Evolutionary conservation across 2,113 vertebrate species (phyloP), one percentile per base, ranked within the genome.

Genomic region (Platichthys flesus): DNA sequence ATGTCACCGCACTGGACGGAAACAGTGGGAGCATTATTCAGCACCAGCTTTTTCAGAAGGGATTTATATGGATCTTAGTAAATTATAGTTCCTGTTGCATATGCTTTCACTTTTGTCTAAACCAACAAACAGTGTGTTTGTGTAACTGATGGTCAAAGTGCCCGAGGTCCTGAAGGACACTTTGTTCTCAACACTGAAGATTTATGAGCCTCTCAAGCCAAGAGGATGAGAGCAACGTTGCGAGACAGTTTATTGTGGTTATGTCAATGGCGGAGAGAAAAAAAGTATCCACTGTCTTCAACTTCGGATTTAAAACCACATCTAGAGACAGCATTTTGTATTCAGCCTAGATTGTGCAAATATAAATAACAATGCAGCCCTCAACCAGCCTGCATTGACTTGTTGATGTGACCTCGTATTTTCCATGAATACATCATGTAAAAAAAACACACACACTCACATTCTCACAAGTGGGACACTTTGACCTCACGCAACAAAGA

Each of bases 41-140:
- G 64, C 70, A 79, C 74, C 78, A 79, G 72, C 71, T 69, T 68
- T 47, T 71, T 78, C 67, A 26, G 58, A 20, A 18, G 64, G 69
- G 74, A 78, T 68, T 66, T 59, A 40, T 72, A 42, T 69, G 51
- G 76, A 81, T 75, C 47, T 40, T 5, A 54, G 67, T 89, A 84
- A 88, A 72, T 86, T 84, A 82, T 81, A 67, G 66, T 66, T 67
- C 24, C 59, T 71, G 73, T 74, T 77, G 70, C 90, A 92, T 91
- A 89, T 93, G 91, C 89, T 93, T 93, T 93, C 84, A 85, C 83
- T 92, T 93, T 84, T 85, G 83, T 90, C 84, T 89, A 79, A 91
- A 93, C 81, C 87, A 91, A 91, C 87, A 92, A 92, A 93, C 89
- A 86, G 80, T 76, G 63, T 86, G 80, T 89, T 87, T 88, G 79